These are phyloP conservation scores for Drosophila yooni DNA, from an alignment of 2,888 invertebrate genomes.

Conservation along the genomic window DNA sequence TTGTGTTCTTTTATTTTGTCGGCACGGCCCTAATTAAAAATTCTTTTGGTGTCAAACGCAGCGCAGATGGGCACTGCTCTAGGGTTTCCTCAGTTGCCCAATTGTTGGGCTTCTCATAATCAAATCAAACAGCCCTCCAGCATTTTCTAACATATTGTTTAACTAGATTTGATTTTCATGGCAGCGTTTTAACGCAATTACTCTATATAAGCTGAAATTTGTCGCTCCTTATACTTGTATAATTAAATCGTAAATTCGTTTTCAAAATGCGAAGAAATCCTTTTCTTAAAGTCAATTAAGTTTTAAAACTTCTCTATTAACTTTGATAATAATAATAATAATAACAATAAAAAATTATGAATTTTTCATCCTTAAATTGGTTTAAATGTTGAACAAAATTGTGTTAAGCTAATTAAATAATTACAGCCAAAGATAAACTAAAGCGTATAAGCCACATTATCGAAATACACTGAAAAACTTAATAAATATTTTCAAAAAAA, in stretches of 20 bases:
- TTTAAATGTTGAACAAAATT: not conserved
- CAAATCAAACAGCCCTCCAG: conserved; percentile 2
- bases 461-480: not conserved
- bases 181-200: conserved; percentile 2
- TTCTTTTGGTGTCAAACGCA: conserved; percentile 71
- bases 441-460: not conserved
- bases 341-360: too few relatives aligned
- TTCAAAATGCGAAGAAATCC: not conserved
- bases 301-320: not conserved
- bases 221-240: not conserved
- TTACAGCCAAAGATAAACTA: not conserved
- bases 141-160: not conserved
- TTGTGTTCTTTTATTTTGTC: conserved; percentile 26
- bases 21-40: conserved; percentile 69
- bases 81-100: conserved; percentile 41
- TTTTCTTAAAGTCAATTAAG: not conserved
- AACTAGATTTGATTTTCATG: not conserved
- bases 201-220: not conserved
- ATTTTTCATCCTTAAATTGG: not conserved
- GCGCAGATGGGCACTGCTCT: conserved; percentile 40
- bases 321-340: not conserved
- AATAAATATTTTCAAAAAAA: not conserved
- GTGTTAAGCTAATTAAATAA: not conserved
- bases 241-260: not conserved
- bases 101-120: conserved; percentile 14